These are phyloP conservation scores for Drosophila sturtevanti DNA, from an alignment of 1,140 invertebrate genomes.

Conservation along the genomic window DNA sequence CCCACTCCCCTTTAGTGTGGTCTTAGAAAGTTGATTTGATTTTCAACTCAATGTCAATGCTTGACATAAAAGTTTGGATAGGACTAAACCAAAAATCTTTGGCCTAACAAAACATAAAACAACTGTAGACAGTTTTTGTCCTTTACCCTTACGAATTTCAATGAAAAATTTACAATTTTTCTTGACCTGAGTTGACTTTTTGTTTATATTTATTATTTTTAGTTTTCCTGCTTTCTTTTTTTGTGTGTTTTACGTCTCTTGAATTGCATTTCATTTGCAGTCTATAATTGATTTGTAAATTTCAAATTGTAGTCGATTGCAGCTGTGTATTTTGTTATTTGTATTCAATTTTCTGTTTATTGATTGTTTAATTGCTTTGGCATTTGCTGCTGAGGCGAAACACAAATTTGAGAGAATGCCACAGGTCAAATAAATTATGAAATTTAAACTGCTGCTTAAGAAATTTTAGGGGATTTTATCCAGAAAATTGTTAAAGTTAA, in stretches of 20 bases:
- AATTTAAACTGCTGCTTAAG: neutral
- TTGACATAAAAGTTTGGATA: neutral
- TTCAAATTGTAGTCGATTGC: slow-evolving; percentile 8
- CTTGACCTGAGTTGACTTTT: slow-evolving; percentile 25
- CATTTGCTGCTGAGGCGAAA: slow-evolving; percentile 8
- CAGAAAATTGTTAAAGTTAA: no score
- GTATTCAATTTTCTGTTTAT: slow-evolving; percentile 7
- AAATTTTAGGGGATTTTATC: neutral
- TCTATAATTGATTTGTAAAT: slow-evolving; percentile 44
- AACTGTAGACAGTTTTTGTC: slow-evolving; percentile 20
- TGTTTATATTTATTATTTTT: neutral
- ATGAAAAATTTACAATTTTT: slow-evolving; percentile 38
- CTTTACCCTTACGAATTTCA: slow-evolving; percentile 28
- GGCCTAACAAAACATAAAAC: neutral
- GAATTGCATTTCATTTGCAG: slow-evolving; percentile 33
- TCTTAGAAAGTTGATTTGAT: slow-evolving; percentile 57
- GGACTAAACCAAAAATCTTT: neutral
- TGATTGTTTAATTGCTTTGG: slow-evolving; percentile 25
- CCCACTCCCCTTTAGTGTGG: slow-evolving; percentile 4
- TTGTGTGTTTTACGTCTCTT: neutral
- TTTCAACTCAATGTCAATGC: slow-evolving; percentile 52
- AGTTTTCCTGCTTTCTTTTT: neutral
- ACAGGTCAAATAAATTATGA: neutral
- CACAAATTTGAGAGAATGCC: neutral
- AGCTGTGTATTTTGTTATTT: slow-evolving; percentile 1